phyloP scores from a whole-genome alignment of 2,888 invertebrate genomes.

The Pemphredon lugubris region DNA sequence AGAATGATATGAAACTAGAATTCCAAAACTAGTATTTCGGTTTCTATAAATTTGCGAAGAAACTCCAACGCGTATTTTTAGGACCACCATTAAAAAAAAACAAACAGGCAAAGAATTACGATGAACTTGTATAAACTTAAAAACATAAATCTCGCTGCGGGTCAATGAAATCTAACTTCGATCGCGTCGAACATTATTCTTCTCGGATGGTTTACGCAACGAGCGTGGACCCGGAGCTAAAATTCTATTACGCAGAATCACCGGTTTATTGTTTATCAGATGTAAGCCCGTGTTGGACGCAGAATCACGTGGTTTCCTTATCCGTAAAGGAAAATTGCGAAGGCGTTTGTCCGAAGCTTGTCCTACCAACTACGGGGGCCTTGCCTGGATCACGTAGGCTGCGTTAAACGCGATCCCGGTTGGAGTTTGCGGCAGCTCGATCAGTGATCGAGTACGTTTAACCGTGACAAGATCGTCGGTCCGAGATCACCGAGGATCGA shows the following conservation, averaged over 20 bases:
- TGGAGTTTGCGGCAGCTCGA: constrained; percentile 37
- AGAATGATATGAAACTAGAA: no score
- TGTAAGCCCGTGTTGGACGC: neutral
- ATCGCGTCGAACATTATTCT: no score
- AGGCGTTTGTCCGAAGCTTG: constrained; percentile 66
- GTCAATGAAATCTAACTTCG: no score
- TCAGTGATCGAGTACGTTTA: constrained; percentile 61
- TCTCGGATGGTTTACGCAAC: no score
- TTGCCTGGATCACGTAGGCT: constrained; percentile 53
- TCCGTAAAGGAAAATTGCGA: constrained; percentile 66
- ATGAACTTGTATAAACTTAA: no score
- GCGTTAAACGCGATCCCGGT: constrained; percentile 51
- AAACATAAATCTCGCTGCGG: no score
- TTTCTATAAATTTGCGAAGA: no score
- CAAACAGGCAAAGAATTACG: no score
- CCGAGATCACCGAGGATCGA: neutral
- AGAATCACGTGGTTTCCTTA: constrained; percentile 18
- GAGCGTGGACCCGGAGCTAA: neutral
- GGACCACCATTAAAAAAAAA: no score
- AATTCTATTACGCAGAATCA: constrained; percentile 7
- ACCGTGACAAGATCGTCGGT: constrained; percentile 46
- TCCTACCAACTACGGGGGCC: constrained; percentile 60
- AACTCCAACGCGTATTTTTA: no score
- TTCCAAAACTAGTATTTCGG: no score
- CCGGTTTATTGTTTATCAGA: constrained; percentile 2